Base-by-base conservation (phyloP, 92 coral and sea anemone genomes). In the Phymanthus crucifer region DNA sequence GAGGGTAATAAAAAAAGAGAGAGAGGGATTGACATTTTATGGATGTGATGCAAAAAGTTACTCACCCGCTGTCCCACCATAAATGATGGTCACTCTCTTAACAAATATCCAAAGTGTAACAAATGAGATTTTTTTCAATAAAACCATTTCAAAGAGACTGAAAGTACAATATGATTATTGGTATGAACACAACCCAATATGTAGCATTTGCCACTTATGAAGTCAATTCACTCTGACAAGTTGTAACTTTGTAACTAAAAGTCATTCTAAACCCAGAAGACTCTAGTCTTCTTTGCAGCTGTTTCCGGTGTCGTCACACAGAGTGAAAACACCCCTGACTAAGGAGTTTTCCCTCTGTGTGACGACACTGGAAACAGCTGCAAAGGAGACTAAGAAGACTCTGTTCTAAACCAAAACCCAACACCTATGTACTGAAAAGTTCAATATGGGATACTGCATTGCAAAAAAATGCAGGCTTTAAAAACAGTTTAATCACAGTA, bases 401-500 rank as follows among this genome's bases (percentile, higher is more conserved):
- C n/a, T n/a, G n/a, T n/a, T n/a, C n/a, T n/a, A 50, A 50, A 50
- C 57, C 57, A 8, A 50, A 50, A 50, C 57, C 57, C 24, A 50
- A 50, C 57, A 50, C 14, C 57, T n/a, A 50, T 50, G 56, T 48
- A 50, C 57, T 50, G 14, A 50, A 50, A 50, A 18, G 57, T 50
- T 50, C 3, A 50, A 50, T 50, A 50, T 50, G 18, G 57, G 18
- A 50, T 50, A n/a, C 57, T 50, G 57, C 57, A 50, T 50, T 50
- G 57, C 57, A 50, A 50, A 50, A 38, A 50, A 50, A 50, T 50
- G 57, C 57, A 50, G 24, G 57, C 57, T 50, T 50, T 50, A 50
- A 50, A 50, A 50, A 50, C 57, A 50, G 57, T 50, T 50, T 50
- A 50, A 21, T 50, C 17, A 13, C 57, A 50, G 57, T 50, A 50